Percentiles rank a stretch among this genome's conserved stretches.
These are phyloP conservation scores for Gallinago stenura DNA, from an alignment of 2,797 vertebrate genomes.

Conservation along the genomic window DNA sequence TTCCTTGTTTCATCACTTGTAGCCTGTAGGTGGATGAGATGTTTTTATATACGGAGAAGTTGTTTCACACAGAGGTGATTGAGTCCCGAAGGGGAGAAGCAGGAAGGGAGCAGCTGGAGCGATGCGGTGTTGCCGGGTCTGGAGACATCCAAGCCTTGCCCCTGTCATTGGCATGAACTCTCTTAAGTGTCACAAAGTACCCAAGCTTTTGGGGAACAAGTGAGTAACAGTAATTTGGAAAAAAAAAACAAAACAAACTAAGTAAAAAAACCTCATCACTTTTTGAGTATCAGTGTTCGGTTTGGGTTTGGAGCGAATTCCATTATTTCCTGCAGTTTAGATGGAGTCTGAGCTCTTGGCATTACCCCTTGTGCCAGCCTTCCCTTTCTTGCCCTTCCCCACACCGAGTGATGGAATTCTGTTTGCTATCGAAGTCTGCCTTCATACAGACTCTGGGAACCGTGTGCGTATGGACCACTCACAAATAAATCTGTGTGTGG, in stretches of 20 bases:
- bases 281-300: neutral
- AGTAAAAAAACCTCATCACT: neutral
- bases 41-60: neutral
- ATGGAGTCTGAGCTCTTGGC: neutral
- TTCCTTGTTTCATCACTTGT: constrained; percentile 26
- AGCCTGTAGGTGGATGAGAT: constrained; percentile 2
- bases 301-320: neutral
- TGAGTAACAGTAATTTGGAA: neutral
- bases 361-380: neutral
- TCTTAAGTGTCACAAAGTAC: neutral
- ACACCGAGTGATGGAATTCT: neutral
- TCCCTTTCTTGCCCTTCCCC: neutral
- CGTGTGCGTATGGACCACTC: constrained; percentile 43
- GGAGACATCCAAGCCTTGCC: neutral
- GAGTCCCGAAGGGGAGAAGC: neutral
- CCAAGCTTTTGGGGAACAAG: neutral
- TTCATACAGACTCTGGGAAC: neutral
- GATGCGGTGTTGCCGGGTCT: neutral
- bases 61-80: neutral
- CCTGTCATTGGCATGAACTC: fast-evolving
- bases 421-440: neutral
- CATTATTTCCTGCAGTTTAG: neutral
- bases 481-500: constrained; percentile 57
- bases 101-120: neutral
- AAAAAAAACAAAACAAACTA: neutral